phyloP scores from a whole-genome alignment of 2,888 invertebrate genomes.

The Labia minor region DNA sequence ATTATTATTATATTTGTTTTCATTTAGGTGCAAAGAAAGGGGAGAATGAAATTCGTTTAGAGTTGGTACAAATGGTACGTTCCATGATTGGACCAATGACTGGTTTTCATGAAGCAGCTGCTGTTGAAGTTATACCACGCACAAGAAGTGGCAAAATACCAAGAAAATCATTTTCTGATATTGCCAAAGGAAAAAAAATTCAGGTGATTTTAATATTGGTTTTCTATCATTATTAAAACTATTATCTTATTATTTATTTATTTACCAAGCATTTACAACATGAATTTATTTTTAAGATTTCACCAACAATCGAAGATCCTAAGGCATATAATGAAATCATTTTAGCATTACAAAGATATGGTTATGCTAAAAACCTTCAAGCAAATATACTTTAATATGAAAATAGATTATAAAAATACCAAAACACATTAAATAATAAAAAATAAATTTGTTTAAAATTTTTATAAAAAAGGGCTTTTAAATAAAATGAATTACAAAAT shows the following conservation, averaged over 20 bases:
- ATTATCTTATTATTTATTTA: not conserved
- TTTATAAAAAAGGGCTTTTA: too few species aligned
- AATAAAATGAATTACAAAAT: too few species aligned
- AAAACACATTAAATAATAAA: too few species aligned
- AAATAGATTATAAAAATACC: too few species aligned
- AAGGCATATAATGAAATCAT: slow-evolving; percentile 70
- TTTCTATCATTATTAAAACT: too few species aligned
- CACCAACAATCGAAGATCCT: slow-evolving; percentile 81
- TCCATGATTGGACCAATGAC: slow-evolving; percentile 76
- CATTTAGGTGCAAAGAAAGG: slow-evolving; percentile 39
- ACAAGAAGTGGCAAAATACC: slow-evolving; percentile 79
- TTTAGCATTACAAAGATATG: slow-evolving; percentile 59
- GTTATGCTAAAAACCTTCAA: slow-evolving; percentile 52
- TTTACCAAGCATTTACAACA: not conserved
- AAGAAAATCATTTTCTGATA: slow-evolving; percentile 71
- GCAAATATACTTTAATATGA: too few species aligned
- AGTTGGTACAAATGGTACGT: slow-evolving; percentile 48
- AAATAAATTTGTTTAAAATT: too few species aligned
- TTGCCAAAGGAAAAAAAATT: slow-evolving; percentile 69
- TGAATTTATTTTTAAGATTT: slow-evolving; percentile 40
- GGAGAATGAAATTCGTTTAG: slow-evolving; percentile 44
- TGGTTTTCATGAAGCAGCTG: slow-evolving; percentile 66
- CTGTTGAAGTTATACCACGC: slow-evolving; percentile 71
- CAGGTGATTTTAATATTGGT: slow-evolving; percentile 40
- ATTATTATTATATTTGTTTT: not conserved